phyloP scores from a whole-genome alignment of 2,888 invertebrate species.

The Phlogophora meticulosa region DNA sequence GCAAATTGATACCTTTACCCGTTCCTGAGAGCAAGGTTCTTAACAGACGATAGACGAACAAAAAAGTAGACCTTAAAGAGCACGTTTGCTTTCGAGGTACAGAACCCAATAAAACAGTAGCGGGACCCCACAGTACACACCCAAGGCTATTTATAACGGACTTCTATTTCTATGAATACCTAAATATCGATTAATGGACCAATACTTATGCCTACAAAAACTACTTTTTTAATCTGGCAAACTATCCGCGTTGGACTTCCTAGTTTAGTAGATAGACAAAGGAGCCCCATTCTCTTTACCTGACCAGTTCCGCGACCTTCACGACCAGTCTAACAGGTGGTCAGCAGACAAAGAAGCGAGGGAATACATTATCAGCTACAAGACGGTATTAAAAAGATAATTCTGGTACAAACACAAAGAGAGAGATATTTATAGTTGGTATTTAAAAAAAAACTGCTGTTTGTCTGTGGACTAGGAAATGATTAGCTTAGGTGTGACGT shows the following conservation, averaged over 20 bases:
- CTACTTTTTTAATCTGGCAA: background rate
- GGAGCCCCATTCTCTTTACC: constrained; percentile 52
- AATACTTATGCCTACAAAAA: too few species aligned
- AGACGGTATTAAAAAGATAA: constrained; percentile 24
- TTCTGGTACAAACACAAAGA: constrained; percentile 32
- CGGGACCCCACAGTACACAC: too few species aligned
- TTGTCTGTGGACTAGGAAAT: constrained; percentile 45
- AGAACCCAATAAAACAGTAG: too few species aligned
- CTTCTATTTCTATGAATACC: too few species aligned
- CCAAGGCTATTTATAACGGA: too few species aligned
- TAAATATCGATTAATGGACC: too few species aligned
- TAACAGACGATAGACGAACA: too few species aligned
- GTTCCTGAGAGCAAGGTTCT: too few species aligned
- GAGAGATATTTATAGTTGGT: constrained; percentile 36
- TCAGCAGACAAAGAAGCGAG: constrained; percentile 48
- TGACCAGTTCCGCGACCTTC: constrained; percentile 37
- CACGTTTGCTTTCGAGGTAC: too few species aligned
- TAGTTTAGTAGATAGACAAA: constrained; percentile 51
- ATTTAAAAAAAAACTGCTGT: constrained; percentile 15
- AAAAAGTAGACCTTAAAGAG: too few species aligned
- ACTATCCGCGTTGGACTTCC: constrained; percentile 34
- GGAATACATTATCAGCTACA: constrained; percentile 34
- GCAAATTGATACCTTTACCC: too few species aligned
- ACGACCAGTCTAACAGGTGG: constrained; percentile 51
- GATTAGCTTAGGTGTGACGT: background rate